phyloP scores from a whole-genome alignment of 2,797 vertebrate genomes.

The Propithecus deckenii region DNA sequence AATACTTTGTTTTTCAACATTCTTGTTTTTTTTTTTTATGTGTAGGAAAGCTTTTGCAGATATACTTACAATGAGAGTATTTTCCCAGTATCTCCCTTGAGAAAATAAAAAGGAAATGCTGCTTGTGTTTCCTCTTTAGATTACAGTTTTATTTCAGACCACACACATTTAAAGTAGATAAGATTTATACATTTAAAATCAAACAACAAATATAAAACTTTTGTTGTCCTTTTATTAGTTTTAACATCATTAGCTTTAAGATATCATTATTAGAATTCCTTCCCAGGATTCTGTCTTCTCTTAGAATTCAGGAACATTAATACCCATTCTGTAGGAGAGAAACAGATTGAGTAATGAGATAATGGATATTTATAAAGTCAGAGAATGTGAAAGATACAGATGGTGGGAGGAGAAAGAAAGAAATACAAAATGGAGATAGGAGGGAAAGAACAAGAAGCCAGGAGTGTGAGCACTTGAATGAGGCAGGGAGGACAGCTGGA shows the following conservation, averaged over 20 bases:
- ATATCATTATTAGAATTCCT: background rate
- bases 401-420: background rate
- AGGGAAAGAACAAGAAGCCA: background rate
- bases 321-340: background rate
- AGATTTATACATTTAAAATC: background rate
- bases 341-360: background rate
- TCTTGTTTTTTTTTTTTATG: background rate
- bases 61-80: background rate
- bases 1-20: background rate
- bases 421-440: background rate
- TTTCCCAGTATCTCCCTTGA: conserved; percentile 23
- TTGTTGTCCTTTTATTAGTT: background rate
- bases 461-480: background rate
- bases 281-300: background rate
- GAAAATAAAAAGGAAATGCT: background rate
- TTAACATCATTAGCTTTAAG: background rate
- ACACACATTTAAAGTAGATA: background rate
- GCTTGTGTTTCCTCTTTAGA: background rate
- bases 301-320: background rate
- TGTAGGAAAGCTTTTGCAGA: background rate
- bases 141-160: conserved; percentile 32
- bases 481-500: background rate
- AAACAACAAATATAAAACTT: background rate
- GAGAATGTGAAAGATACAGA: background rate
- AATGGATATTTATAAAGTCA: background rate